A percentile compares a stretch with the other conserved stretches of the same genome.
phyloP scores from a whole-genome alignment of 2,113 vertebrate species.

The Antechinus stuartii region DNA sequence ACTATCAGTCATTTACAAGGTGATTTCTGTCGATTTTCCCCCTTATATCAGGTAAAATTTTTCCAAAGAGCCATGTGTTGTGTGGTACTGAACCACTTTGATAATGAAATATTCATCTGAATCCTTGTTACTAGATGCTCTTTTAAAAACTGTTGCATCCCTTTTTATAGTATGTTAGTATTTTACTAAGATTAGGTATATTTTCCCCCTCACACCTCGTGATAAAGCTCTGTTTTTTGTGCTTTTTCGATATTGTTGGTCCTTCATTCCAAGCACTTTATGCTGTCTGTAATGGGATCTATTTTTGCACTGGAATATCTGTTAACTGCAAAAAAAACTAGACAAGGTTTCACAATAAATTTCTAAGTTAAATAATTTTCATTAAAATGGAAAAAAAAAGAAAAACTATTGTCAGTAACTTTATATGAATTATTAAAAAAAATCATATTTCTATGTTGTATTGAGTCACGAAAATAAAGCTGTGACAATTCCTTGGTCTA shows the following conservation, averaged over 20 bases:
- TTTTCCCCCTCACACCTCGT: constrained; percentile 56
- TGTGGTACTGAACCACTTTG: constrained; percentile 80
- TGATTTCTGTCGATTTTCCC: constrained; percentile 66
- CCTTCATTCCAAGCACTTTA: constrained; percentile 94
- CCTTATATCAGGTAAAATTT: constrained; percentile 73
- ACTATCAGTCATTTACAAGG: constrained; percentile 64
- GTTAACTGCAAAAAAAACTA: constrained; percentile 87
- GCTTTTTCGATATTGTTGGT: constrained; percentile 82
- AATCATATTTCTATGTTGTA: constrained; percentile 85
- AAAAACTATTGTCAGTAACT: constrained; percentile 88
- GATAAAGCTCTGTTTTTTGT: constrained; percentile 76
- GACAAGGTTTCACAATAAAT: constrained; percentile 85
- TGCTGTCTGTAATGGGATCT: constrained; percentile 89
- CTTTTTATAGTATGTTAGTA: constrained; percentile 80
- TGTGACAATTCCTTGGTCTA: constrained; percentile 78
- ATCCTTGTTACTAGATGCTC: constrained; percentile 73
- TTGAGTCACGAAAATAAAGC: constrained; percentile 87
- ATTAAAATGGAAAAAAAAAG: constrained; percentile 84
- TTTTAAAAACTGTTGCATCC: constrained; percentile 73
- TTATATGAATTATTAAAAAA: constrained; percentile 86
- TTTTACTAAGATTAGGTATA: constrained; percentile 71
- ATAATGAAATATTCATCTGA: constrained; percentile 77
- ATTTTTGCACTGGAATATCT: constrained; percentile 94
- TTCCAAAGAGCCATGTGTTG: constrained; percentile 71
- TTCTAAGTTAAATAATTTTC: constrained; percentile 89